Conservation (phyloP, 2,888 invertebrate species). For the Idaea dimidiata region DNA sequence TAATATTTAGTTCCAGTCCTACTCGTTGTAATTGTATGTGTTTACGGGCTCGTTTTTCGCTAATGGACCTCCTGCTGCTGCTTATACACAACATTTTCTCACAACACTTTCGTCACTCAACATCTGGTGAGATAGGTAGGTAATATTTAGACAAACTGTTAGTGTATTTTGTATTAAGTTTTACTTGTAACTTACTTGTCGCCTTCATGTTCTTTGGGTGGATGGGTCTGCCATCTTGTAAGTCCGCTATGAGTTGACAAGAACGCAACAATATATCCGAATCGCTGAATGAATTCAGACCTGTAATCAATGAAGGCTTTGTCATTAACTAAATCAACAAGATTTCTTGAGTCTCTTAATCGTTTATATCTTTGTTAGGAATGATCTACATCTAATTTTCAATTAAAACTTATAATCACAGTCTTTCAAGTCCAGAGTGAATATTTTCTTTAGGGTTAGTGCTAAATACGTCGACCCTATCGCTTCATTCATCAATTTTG, state of each 20-base stretch:
- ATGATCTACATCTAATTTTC: too few species aligned
- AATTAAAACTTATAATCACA: too few species aligned
- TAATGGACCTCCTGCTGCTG: too few species aligned
- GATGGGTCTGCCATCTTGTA: constrained; percentile 91
- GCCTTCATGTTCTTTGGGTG: constrained; percentile 62
- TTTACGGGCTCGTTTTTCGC: too few species aligned
- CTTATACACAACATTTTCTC: too few species aligned
- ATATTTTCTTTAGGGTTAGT: too few species aligned
- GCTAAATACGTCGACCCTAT: too few species aligned
- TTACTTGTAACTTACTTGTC: constrained; percentile 51
- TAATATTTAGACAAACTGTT: too few species aligned
- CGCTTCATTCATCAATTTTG: too few species aligned
- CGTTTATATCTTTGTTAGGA: background rate
- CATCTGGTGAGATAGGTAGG: too few species aligned
- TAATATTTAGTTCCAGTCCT: background rate
- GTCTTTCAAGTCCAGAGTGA: too few species aligned
- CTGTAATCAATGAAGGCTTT: constrained; percentile 64
- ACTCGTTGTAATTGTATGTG: background rate
- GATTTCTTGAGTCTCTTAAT: background rate
- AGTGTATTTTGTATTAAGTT: background rate
- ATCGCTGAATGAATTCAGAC: constrained; percentile 90
- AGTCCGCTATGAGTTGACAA: constrained; percentile 95
- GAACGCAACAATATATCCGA: constrained; percentile 92
- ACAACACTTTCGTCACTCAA: too few species aligned
- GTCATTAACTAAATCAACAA: constrained; percentile 19